Evolutionary conservation across 1,140 invertebrate species (phyloP).

Genomic region (Eumeta japonica): DNA sequence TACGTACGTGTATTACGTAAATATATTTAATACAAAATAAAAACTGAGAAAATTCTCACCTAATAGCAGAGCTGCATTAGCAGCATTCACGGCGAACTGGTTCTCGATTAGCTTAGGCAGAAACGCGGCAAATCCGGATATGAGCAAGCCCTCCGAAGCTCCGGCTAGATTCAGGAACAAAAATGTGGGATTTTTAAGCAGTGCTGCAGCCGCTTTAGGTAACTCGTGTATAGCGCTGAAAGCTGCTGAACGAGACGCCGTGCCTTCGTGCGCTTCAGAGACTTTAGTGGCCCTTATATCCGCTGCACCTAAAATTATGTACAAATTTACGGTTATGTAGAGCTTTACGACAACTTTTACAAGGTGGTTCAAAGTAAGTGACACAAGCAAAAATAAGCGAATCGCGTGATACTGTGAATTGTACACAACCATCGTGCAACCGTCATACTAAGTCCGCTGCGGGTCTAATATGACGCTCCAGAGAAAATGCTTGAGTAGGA

Average conservation of each 20-base stretch:
- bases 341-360: too few species aligned
- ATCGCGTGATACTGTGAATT: too few species aligned
- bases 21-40: too few species aligned
- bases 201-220: conserved; percentile 63
- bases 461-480: too few species aligned
- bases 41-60: conserved; percentile 53
- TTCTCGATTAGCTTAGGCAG: conserved; percentile 82
- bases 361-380: too few species aligned
- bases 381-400: too few species aligned
- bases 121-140: conserved; percentile 80
- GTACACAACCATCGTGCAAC: too few species aligned
- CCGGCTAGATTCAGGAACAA: conserved; percentile 77
- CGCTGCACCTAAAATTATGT: conserved; percentile 55
- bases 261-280: conserved; percentile 66
- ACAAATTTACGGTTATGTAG: not conserved
- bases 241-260: conserved; percentile 49
- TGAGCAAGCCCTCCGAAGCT: conserved; percentile 73
- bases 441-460: too few species aligned
- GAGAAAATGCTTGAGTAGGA: too few species aligned
- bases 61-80: conserved; percentile 71
- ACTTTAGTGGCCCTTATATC: conserved; percentile 66
- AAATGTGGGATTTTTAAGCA: conserved; percentile 77
- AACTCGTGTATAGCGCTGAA: conserved; percentile 67
- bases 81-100: conserved; percentile 75
- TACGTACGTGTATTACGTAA: too few species aligned